These are phyloP conservation scores for Sarcophaga peregrina DNA, from an alignment of 1,140 invertebrate species.

Conservation along the genomic window DNA sequence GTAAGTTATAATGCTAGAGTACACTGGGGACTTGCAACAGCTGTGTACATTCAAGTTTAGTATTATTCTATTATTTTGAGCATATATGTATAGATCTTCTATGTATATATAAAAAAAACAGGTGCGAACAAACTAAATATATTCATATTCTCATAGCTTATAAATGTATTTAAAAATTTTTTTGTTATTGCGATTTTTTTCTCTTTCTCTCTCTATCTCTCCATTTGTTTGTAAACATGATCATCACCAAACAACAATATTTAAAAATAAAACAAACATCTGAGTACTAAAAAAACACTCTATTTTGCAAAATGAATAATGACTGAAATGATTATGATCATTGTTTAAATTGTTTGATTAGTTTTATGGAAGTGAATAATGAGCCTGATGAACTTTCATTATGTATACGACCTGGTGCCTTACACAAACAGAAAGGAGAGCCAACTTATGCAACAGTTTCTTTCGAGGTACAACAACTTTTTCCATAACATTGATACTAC, in stretches of 20 bases:
- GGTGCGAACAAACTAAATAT: conserved; percentile 11
- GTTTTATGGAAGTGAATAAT: conserved; percentile 61
- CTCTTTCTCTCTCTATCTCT: too few relatives aligned
- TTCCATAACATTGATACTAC: conserved; percentile 10
- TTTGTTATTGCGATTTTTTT: conserved; percentile 3
- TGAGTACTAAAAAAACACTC: neutral
- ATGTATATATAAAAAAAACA: conserved; percentile 9
- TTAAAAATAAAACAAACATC: conserved; percentile 2
- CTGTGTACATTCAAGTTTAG: too few relatives aligned
- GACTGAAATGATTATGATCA: neutral
- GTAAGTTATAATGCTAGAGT: too few relatives aligned
- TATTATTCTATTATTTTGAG: neutral
- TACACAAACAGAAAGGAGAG: conserved; percentile 58
- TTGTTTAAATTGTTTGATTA: conserved; percentile 45
- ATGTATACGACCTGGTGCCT: conserved; percentile 61
- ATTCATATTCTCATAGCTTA: neutral
- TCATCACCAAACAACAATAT: conserved; percentile 1
- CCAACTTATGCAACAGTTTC: conserved; percentile 47
- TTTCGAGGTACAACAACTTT: conserved; percentile 46
- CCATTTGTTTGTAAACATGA: neutral
- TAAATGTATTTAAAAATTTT: neutral
- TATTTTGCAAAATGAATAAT: conserved; percentile 14
- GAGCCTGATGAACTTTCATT: conserved; percentile 60
- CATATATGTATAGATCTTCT: neutral
- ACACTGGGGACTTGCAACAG: too few relatives aligned